Evolutionary conservation across 2,888 invertebrate species (phyloP), one percentile per base, ranked within the genome.

Genomic region (Drosophila nr. perissopoda): DNA sequence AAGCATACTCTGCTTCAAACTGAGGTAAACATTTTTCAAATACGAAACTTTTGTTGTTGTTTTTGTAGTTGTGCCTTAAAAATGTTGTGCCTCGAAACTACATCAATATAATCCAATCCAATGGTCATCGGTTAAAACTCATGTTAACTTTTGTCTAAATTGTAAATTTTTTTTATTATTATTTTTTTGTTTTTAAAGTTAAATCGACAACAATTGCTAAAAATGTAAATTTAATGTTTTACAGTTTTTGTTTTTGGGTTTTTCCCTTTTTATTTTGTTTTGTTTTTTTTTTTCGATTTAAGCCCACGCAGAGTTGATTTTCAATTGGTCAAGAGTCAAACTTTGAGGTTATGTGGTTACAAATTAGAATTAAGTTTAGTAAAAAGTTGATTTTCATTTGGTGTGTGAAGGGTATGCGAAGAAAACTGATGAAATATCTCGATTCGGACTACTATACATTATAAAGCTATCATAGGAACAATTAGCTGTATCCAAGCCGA

Each of bases 171-270:
- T 38, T 38, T 49, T 27, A 16, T 33, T 34, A 58, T 45, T 25
- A 25, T 48, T 4, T 45, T 57, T 54, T 73, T 38, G 51, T 34
- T 16, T 56, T 64, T 68, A 40, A 60, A 64, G 29, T 73, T 78
- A 79, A 82, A 73, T 73, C 78, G 84, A 84, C 82, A 87, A 87
- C 73, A 52, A 70, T 82, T 73, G 71, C 77, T 89, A 85, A 88
- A 78, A 85, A 69, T 71, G 38, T 67, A 42, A 71, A 76, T 78
- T 65, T 68, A 73, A 80, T 45, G 21, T 48, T 68, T 40, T 27
- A 61, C 36, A 57, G 2, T 31, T 8, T 49, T 33, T 25, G 13
- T 31, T 3, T 49, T 25, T 45, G 2, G n/a, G 25, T n/a, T 27
- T 18, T 33, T 4, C 45, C 45, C 21, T 16, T 45, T 45, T 33